Conservation (phyloP, 2,888 invertebrate species). For the Auanema freiburgensis region DNA sequence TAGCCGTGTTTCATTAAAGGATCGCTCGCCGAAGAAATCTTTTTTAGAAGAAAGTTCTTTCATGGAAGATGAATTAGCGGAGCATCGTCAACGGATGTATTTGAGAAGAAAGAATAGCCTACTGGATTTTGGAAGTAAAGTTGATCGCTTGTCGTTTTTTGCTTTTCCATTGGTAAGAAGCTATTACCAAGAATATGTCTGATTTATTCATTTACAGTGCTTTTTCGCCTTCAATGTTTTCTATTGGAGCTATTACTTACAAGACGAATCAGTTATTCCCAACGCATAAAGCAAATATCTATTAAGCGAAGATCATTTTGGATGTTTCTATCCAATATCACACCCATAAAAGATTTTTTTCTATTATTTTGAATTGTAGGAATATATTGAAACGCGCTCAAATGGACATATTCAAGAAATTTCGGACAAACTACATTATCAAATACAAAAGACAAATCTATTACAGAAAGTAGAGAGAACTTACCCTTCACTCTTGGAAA, state of each 20-base stretch:
- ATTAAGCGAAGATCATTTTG: too few relatives aligned
- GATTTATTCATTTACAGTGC: conserved; percentile 28
- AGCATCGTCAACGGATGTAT: conserved; percentile 28
- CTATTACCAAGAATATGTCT: background rate
- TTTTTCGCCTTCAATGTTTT: conserved; percentile 56
- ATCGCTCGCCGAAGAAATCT: background rate
- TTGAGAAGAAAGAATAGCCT: conserved; percentile 31
- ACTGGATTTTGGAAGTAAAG: conserved; percentile 37
- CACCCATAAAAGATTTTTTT: too few relatives aligned
- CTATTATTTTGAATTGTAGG: too few relatives aligned
- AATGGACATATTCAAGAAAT: too few relatives aligned
- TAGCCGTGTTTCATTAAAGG: too few relatives aligned
- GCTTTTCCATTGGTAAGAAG: conserved; percentile 48
- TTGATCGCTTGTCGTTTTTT: conserved; percentile 51
- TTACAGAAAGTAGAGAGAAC: too few relatives aligned
- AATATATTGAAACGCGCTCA: too few relatives aligned
- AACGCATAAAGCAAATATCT: too few relatives aligned
- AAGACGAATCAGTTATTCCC: background rate
- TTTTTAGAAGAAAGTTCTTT: background rate
- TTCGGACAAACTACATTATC: too few relatives aligned
- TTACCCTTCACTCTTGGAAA: too few relatives aligned
- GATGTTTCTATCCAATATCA: too few relatives aligned
- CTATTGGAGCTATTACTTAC: conserved; percentile 54
- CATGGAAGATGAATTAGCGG: conserved; percentile 28
- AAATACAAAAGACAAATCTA: too few relatives aligned